Base-by-base conservation (phyloP, 1,140 invertebrate genomes). In the Artemia franciscana region DNA sequence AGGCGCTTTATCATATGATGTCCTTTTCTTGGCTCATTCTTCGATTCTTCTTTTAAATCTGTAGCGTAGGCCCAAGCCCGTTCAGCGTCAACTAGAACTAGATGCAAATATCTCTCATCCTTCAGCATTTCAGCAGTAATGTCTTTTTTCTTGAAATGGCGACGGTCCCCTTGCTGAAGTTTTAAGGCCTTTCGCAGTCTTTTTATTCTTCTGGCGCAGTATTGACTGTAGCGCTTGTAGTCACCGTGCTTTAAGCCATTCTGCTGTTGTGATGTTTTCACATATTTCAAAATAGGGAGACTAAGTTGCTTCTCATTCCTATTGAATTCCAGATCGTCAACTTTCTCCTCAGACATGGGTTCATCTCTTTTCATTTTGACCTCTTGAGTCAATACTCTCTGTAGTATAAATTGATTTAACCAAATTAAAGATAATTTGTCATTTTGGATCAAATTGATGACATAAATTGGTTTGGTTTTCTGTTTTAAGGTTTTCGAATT, bases 211-310 rank as follows among this genome's bases (percentile, higher is more conserved):
- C 93, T 78, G 0, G 87, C 85, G 71, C 94, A 98, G 70, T 98
- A 98, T 21, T 88, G 87, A 62, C 81, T 80, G 70, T 98, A 99
- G 56, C 95, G 79, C 70, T 97, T 91, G 73, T 90, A 98, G 74
- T 98, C 94, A 24, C 88, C 89, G 75, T 98, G 95, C 24, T 94
- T 81, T 5, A 99, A 77, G 24, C 96, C 96, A 80, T 98, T 95
- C 69, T 97, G 92, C 71, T 93, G 90, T 70, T 98, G 94, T 26
- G 88, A 86, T 72, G 97, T 91, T 75, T 89, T 93, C 7, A 96
- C 88, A 59, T 96, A 77, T 67, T 87, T 85, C 64, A 98, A 77
- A 69, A 98, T 91, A 93, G 63, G 62, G 62, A 65, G 39, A 51
- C 21, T 51, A 15, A 51, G 39, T 18, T 51, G 39, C n/a, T n/a